Percentiles rank a stretch among this genome's conserved stretches.
Evolutionary conservation across 2,113 vertebrate genomes (phyloP).

Genomic region (Dolichotis patagonum): DNA sequence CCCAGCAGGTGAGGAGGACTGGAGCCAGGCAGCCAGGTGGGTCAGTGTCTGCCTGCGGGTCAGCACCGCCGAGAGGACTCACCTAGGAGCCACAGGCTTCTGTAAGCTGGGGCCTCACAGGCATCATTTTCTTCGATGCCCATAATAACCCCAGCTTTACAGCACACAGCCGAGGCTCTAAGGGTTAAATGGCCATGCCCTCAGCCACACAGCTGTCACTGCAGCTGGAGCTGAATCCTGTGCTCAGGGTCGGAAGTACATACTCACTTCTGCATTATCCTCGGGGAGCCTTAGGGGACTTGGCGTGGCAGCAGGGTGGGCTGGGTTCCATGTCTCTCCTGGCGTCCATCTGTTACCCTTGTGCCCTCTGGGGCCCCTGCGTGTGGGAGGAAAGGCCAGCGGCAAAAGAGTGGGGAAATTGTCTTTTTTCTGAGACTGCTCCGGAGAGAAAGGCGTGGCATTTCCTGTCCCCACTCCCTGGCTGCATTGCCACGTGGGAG

Average conservation of each 20-base stretch:
- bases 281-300: neutral
- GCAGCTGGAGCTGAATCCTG: neutral
- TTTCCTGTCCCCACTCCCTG: neutral
- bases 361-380: rapidly evolving
- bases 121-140: neutral
- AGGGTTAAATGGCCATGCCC: neutral
- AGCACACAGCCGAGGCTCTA: neutral
- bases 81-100: neutral
- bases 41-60: neutral
- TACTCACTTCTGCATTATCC: neutral
- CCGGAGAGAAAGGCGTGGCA: neutral
- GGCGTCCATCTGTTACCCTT: neutral
- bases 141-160: neutral
- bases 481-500: neutral
- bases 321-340: neutral
- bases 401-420: neutral
- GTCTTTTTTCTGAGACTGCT: neutral
- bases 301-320: neutral
- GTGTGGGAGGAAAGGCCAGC: neutral
- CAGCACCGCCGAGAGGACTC: neutral
- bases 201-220: neutral
- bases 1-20: neutral
- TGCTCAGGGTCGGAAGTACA: neutral
- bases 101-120: neutral
- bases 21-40: no score